Evolutionary conservation across 2,888 invertebrate species (phyloP), one percentile per base, ranked within the genome.

Genomic region (Callinectes sapidus): DNA sequence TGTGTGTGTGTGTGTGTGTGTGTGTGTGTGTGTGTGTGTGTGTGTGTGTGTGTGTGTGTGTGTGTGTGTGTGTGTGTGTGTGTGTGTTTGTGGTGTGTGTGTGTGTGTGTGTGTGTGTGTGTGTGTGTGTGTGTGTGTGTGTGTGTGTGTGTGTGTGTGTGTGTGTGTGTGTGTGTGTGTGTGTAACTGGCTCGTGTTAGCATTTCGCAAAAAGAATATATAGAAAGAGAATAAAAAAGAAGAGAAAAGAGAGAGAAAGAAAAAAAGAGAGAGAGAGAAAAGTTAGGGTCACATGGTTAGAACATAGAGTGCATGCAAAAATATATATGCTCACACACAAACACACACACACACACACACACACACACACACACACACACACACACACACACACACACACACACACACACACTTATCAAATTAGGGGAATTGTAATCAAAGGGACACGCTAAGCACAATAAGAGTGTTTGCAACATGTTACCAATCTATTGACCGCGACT

Each of bases 111-210:
- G 23, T 61, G 61, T 61, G 61, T 61, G 61, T 61, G 61, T 61
- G 61, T 61, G 61, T 61, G 61, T 61, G 61, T 61, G 61, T 61
- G 61, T 61, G 61, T 61, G 61, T 61, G 61, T 61, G 61, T 61
- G 61, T 61, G 61, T 61, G 61, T 61, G 61, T 61, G 61, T 61
- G 23, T 61, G 61, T 61, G 61, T 61, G 18, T 61, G 61, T 61
- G 61, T 61, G 61, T 61, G 61, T 61, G 23, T 61, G 14, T 61
- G 61, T 61, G 61, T 61, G 61, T 61, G 61, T 61, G 61, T 61
- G 61, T 71, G 71, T 28, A 71, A n/a, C 23, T 71, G 71, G 71
- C 6, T 18, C 23, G 71, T 71, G 71, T 71, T 18, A 23, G 71
- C 28, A 23, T 71, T 61, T 61, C 61, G 18, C 61, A 61, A 61